A percentile compares a stretch with the other conserved stretches of the same genome.
phyloP scores from a whole-genome alignment of 2,797 vertebrate genomes.

The Anguilla anguilla region DNA sequence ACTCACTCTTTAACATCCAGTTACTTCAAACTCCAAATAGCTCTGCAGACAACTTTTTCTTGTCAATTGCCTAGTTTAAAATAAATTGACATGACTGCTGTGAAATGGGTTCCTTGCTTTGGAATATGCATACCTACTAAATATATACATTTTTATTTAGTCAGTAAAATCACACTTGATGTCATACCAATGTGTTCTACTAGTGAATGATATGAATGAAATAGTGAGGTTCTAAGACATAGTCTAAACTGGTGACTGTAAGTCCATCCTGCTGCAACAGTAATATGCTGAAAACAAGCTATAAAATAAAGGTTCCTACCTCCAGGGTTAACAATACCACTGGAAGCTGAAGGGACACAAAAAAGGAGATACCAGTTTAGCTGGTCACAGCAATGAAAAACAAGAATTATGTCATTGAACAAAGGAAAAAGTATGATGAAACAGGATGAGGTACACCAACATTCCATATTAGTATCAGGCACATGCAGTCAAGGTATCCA shows the following conservation, averaged over 20 bases:
- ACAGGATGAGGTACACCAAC: background rate
- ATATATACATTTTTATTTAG: background rate
- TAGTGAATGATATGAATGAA: background rate
- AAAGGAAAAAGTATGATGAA: background rate
- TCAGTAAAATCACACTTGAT: background rate
- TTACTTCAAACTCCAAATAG: background rate
- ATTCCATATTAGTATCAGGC: background rate
- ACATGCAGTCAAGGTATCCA: background rate
- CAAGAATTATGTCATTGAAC: background rate
- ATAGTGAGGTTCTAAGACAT: background rate
- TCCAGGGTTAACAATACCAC: background rate
- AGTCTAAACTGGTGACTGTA: background rate
- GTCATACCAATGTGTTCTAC: background rate
- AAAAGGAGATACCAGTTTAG: background rate
- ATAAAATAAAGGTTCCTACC: slow-evolving; percentile 10
- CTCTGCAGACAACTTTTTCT: background rate
- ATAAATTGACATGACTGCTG: background rate
- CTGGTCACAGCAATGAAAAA: background rate
- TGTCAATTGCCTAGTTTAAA: background rate
- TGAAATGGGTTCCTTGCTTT: background rate
- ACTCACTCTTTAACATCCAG: background rate
- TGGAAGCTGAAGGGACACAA: background rate
- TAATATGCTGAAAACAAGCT: background rate
- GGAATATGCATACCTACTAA: background rate
- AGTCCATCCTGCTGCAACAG: background rate